Evolutionary conservation across 1,140 invertebrate species (phyloP).

Genomic region (Melitaea cinxia): DNA sequence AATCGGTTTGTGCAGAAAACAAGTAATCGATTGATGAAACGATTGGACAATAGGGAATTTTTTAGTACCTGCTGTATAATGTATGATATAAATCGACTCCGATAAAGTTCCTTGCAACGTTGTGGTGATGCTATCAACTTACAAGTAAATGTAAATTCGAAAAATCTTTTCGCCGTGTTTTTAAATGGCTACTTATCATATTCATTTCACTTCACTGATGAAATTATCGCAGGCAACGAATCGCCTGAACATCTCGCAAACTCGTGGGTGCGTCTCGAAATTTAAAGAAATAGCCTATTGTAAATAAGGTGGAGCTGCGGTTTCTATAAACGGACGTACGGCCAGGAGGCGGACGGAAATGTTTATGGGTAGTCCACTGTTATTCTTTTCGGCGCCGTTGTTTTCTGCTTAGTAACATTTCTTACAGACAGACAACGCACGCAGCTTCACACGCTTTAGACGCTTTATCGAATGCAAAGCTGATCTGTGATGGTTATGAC

Average conservation of each 20-base stretch:
- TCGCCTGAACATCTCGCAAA: constrained; percentile 7
- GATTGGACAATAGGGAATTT: constrained; percentile 34
- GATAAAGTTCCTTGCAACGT: constrained; percentile 47
- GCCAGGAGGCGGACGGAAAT: neutral
- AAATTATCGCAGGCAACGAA: neutral
- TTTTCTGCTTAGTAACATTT: neutral
- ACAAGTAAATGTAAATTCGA: constrained; percentile 9
- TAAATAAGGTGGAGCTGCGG: constrained; percentile 22
- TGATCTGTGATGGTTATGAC: constrained; percentile 79
- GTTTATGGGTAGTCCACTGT: neutral
- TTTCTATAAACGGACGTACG: constrained; percentile 2
- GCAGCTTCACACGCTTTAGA: constrained; percentile 57
- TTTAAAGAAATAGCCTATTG: constrained; percentile 6
- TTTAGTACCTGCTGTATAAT: constrained; percentile 45
- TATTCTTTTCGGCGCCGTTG: neutral
- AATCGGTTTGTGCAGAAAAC: neutral
- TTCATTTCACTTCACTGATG: constrained; percentile 8
- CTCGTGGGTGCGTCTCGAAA: constrained; percentile 19
- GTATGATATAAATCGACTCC: constrained; percentile 28
- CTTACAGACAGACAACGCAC: constrained; percentile 27
- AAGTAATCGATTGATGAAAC: constrained; percentile 1
- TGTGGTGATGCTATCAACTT: constrained; percentile 49
- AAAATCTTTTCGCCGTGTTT: neutral
- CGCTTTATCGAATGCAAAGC: constrained; percentile 72
- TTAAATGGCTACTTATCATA: constrained; percentile 12